Evolutionary conservation across 1,140 invertebrate genomes (phyloP).

Genomic region (Archegozetes longisetosus): DNA sequence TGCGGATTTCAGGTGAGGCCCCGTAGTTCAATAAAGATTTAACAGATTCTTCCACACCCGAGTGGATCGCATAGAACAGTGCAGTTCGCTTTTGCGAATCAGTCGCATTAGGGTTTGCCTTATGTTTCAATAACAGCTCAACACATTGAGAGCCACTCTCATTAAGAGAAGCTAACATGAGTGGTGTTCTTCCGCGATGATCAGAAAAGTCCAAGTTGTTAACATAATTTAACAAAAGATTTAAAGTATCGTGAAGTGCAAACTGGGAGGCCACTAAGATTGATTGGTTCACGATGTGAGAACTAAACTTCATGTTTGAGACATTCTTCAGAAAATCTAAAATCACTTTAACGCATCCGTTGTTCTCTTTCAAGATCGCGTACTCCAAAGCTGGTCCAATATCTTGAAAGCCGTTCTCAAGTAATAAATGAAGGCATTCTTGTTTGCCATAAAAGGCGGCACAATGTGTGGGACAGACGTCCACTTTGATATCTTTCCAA

Average conservation of each 20-base stretch:
- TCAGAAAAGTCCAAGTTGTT: constrained; percentile 34
- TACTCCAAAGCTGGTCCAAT: constrained; percentile 3
- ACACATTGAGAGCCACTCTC: constrained; percentile 30
- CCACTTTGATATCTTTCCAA: constrained; percentile 22
- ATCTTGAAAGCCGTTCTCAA: constrained; percentile 32
- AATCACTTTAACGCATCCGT: background rate
- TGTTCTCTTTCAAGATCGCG: background rate
- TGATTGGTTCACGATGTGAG: background rate
- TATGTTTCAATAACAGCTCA: constrained; percentile 37
- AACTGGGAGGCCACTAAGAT: background rate
- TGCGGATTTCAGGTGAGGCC: background rate
- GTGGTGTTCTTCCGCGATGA: constrained; percentile 27
- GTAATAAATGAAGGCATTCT: constrained; percentile 38
- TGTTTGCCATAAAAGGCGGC: constrained; percentile 39
- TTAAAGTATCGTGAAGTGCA: background rate
- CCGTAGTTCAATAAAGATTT: background rate
- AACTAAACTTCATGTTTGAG: background rate
- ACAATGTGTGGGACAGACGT: constrained; percentile 37
- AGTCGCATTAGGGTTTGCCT: constrained; percentile 32
- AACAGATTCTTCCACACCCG: background rate
- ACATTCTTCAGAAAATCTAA: background rate
- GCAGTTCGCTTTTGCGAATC: background rate
- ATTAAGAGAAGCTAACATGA: constrained; percentile 33
- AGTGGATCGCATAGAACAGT: constrained; percentile 2
- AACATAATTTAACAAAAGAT: background rate